Percentiles rank a stretch among this genome's conserved stretches.
Conservation (phyloP, 2,113 vertebrate species). For the Nerophis lumbriciformis region DNA sequence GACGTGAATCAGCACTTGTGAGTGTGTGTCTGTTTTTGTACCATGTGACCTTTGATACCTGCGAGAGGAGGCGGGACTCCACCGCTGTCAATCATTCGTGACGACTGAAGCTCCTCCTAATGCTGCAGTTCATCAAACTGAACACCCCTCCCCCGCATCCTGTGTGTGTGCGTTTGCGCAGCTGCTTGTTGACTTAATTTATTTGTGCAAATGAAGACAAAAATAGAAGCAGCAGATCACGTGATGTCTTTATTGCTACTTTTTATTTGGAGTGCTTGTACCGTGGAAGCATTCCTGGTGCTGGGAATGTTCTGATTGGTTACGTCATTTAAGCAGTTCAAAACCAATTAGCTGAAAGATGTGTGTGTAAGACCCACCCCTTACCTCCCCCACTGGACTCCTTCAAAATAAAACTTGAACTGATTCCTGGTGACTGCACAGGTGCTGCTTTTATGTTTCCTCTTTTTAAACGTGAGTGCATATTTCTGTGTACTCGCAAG, state of each 20-base stretch:
- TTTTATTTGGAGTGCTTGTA: background rate
- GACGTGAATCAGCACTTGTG: conserved; percentile 34
- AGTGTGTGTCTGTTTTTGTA: conserved; percentile 27
- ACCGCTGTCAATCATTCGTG: background rate
- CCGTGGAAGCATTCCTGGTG: background rate
- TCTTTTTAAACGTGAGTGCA: background rate
- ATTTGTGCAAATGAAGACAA: background rate
- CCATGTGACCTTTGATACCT: conserved; percentile 10
- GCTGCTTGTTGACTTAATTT: background rate
- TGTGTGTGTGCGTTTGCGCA: background rate
- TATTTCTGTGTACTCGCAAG: background rate
- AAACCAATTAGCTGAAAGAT: background rate
- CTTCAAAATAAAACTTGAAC: conserved; percentile 5
- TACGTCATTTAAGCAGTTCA: background rate
- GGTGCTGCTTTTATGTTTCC: background rate
- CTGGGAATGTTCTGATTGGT: background rate
- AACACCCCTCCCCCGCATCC: conserved; percentile 13
- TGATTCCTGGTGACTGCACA: background rate
- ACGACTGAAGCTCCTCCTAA: background rate
- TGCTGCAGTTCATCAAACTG: conserved; percentile 28
- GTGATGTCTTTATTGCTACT: no score
- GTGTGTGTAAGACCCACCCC: background rate
- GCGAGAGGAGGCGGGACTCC: background rate
- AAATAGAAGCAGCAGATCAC: background rate
- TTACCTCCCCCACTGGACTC: background rate